phyloP scores from a whole-genome alignment of 2,888 invertebrate species.

The Drosophila barbarae region DNA sequence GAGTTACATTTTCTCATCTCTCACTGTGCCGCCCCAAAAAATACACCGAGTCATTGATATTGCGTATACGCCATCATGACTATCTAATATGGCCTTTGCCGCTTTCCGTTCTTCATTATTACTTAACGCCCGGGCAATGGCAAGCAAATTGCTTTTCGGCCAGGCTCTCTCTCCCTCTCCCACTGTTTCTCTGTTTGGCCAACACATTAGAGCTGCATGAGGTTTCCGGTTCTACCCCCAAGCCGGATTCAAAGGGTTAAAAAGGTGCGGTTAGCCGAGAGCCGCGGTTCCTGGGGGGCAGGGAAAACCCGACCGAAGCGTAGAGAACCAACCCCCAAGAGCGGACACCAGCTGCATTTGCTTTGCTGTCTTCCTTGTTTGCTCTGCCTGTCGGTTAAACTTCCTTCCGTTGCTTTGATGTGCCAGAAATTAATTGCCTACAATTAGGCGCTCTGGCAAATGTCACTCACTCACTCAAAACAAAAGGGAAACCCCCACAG shows the following conservation, averaged over 20 bases:
- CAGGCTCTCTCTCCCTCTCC: slow-evolving; percentile 6
- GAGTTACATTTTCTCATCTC: background rate
- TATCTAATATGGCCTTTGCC: slow-evolving; percentile 55
- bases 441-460: slow-evolving; percentile 72
- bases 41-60: slow-evolving; percentile 36
- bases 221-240: slow-evolving; percentile 49
- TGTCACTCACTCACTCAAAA: slow-evolving; percentile 55
- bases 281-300: slow-evolving; percentile 27
- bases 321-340: slow-evolving; percentile 58
- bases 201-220: slow-evolving; percentile 62
- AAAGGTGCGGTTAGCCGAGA: slow-evolving; percentile 69
- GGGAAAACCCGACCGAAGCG: slow-evolving; percentile 40
- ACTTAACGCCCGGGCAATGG: slow-evolving; percentile 67
- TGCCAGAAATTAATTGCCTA: slow-evolving; percentile 77
- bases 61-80: slow-evolving; percentile 60
- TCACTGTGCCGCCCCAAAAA: slow-evolving; percentile 16
- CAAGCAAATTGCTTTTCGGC: slow-evolving; percentile 67
- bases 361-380: slow-evolving; percentile 59
- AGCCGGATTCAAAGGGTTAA: slow-evolving; percentile 64
- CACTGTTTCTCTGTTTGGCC: slow-evolving; percentile 41
- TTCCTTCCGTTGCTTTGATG: slow-evolving; percentile 63
- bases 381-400: slow-evolving; percentile 36
- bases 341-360: slow-evolving; percentile 73
- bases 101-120: slow-evolving; percentile 64
- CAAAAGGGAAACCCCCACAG: slow-evolving; percentile 7